These are phyloP conservation scores for Anolis apletophallus DNA, from an alignment of 2,797 vertebrate genomes.

Conservation along the genomic window DNA sequence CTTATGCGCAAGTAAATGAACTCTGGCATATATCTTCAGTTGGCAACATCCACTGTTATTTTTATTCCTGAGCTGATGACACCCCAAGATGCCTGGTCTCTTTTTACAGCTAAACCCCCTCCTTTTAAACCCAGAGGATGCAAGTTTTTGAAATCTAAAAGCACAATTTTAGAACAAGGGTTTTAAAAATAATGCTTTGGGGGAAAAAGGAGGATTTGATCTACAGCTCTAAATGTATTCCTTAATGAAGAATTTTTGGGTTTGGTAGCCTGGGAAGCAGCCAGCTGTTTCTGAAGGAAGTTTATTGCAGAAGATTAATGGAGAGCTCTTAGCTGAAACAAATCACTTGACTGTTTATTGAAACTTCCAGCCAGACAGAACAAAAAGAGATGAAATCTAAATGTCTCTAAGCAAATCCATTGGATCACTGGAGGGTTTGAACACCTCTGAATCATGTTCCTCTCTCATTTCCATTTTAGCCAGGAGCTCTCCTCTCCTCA, in stretches of 20 bases:
- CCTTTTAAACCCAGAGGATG: neutral
- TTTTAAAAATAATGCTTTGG: neutral
- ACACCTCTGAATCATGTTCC: neutral
- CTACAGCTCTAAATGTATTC: constrained; percentile 10
- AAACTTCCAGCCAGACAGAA: constrained; percentile 16
- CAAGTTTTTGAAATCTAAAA: constrained; percentile 14
- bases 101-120: neutral
- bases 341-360: constrained; percentile 38
- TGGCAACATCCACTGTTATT: neutral
- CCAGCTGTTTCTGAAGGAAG: constrained; percentile 53
- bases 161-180: constrained; percentile 6
- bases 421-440: constrained; percentile 8
- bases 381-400: constrained; percentile 12
- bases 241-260: constrained; percentile 35
- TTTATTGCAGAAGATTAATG: constrained; percentile 42
- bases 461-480: neutral
- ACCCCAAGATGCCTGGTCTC: neutral
- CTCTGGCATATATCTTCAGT: neutral
- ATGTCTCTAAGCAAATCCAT: constrained; percentile 36
- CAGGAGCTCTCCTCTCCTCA: constrained; percentile 27
- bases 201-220: neutral
- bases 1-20: neutral
- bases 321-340: constrained; percentile 19
- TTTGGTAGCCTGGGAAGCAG: constrained; percentile 42
- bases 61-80: neutral